Percentiles rank a stretch among this genome's conserved stretches.
These are phyloP conservation scores for Triplophysa yarkandensis DNA, from an alignment of 2,797 vertebrate species.

Conservation along the genomic window DNA sequence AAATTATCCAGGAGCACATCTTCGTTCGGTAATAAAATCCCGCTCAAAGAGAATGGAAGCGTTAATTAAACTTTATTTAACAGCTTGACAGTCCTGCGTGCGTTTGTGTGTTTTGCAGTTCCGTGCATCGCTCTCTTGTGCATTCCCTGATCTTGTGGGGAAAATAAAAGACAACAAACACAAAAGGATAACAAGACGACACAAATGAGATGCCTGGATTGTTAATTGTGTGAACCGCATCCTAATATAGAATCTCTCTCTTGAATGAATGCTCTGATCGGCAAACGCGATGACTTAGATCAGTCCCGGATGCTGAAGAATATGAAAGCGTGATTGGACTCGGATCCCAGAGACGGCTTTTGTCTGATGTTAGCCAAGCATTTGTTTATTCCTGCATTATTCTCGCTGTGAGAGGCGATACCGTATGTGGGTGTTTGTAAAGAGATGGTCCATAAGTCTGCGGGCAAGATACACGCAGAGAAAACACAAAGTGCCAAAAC, in stretches of 20 bases:
- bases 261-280: constrained; percentile 33
- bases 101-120: constrained; percentile 40
- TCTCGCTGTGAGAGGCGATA: constrained; percentile 40
- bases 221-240: constrained; percentile 26
- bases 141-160: constrained; percentile 48
- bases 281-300: constrained; percentile 40
- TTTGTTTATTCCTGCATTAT: constrained; percentile 52
- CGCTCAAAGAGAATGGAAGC: constrained; percentile 50
- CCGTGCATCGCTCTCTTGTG: constrained; percentile 37
- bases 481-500: constrained; percentile 39
- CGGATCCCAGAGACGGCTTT: constrained; percentile 36
- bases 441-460: constrained; percentile 55
- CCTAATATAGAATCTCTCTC: constrained; percentile 2
- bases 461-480: constrained; percentile 52
- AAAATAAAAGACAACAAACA: constrained; percentile 33
- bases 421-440: constrained; percentile 57
- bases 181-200: constrained; percentile 33
- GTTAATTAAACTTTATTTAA: constrained; percentile 60
- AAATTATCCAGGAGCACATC: constrained; percentile 53
- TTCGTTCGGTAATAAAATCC: constrained; percentile 51
- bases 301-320: constrained; percentile 27
- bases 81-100: constrained; percentile 46
- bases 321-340: constrained; percentile 31
- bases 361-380: constrained; percentile 45
- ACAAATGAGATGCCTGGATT: constrained; percentile 30